A percentile compares a stretch with the other conserved stretches of the same genome.
phyloP scores from a whole-genome alignment of 2,797 vertebrate genomes.

The Sebastes ruberrimus region DNA sequence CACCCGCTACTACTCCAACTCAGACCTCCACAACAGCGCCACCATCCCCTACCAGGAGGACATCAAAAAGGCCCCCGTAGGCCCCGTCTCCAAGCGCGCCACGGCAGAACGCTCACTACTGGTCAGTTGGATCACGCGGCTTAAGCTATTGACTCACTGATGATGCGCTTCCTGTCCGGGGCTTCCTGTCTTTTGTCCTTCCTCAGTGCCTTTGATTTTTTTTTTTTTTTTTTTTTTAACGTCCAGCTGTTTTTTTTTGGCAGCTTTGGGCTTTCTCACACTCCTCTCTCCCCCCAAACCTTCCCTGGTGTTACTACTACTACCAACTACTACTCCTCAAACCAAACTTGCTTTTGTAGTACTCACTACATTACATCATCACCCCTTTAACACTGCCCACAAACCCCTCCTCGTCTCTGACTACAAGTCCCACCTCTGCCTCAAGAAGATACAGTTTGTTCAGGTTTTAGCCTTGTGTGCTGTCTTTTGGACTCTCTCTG shows the following conservation, averaged over 20 bases:
- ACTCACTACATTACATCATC: slow-evolving; percentile 68
- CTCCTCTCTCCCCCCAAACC: slow-evolving; percentile 60
- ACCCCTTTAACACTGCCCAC: slow-evolving; percentile 72
- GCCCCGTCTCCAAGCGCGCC: slow-evolving; percentile 82
- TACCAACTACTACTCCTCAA: slow-evolving; percentile 77
- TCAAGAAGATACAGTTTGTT: slow-evolving; percentile 61
- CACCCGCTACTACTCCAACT: slow-evolving; percentile 86
- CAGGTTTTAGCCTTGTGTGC: slow-evolving; percentile 62
- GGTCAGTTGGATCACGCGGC: slow-evolving; percentile 93
- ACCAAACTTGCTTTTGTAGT: slow-evolving; percentile 72
- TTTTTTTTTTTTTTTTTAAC: slow-evolving; percentile 41
- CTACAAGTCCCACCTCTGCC: slow-evolving; percentile 57
- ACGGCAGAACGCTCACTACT: slow-evolving; percentile 90
- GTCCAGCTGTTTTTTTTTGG: slow-evolving; percentile 66
- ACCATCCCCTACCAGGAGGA: slow-evolving; percentile 94
- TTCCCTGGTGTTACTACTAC: slow-evolving; percentile 75
- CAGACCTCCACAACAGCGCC: slow-evolving; percentile 91
- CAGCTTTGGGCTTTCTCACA: slow-evolving; percentile 74
- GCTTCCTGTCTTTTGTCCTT: slow-evolving; percentile 75
- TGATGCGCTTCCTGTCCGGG: slow-evolving; percentile 70
- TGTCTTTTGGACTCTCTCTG: slow-evolving; percentile 61
- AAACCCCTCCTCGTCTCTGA: slow-evolving; percentile 52
- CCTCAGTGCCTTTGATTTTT: slow-evolving; percentile 84
- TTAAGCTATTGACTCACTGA: slow-evolving; percentile 96
- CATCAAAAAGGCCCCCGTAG: slow-evolving; percentile 80